Evolutionary conservation across 2,797 vertebrate genomes (phyloP).

Genomic region (Brachymystax lenok): DNA sequence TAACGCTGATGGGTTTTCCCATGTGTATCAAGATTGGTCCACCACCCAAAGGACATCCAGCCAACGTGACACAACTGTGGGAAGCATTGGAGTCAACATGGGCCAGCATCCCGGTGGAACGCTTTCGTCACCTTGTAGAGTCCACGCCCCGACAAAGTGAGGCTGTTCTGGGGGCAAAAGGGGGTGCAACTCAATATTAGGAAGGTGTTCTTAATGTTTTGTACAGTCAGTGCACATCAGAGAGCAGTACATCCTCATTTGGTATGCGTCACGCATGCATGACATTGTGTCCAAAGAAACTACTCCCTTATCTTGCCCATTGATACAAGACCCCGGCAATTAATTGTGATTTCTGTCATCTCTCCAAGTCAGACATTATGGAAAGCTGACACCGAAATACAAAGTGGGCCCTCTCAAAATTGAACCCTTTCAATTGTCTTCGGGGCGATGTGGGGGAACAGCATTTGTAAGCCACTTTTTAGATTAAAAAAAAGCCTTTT

Average conservation of each 20-base stretch:
- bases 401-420: slow-evolving; percentile 51
- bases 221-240: neutral
- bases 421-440: slow-evolving; percentile 53
- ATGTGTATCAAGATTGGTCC: no score
- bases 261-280: slow-evolving; percentile 47
- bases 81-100: no score
- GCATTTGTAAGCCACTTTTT: slow-evolving; percentile 11
- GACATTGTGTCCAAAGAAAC: slow-evolving; percentile 11
- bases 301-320: slow-evolving; percentile 45
- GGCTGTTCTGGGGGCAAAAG: no score
- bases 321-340: slow-evolving; percentile 63
- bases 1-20: no score
- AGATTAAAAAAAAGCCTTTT: slow-evolving; percentile 59
- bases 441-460: slow-evolving; percentile 40
- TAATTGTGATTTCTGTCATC: slow-evolving; percentile 72
- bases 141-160: no score
- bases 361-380: slow-evolving; percentile 60
- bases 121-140: no score
- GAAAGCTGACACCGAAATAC: slow-evolving; percentile 54
- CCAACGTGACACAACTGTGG: no score
- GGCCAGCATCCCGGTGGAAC: no score
- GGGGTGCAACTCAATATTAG: no score
- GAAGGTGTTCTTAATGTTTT: no score
- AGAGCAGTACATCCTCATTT: slow-evolving; percentile 37
- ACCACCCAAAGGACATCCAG: no score